These are phyloP conservation scores for Actinostola sp. DNA, from an alignment of 92 coral and sea anemone genomes.

Conservation along the genomic window DNA sequence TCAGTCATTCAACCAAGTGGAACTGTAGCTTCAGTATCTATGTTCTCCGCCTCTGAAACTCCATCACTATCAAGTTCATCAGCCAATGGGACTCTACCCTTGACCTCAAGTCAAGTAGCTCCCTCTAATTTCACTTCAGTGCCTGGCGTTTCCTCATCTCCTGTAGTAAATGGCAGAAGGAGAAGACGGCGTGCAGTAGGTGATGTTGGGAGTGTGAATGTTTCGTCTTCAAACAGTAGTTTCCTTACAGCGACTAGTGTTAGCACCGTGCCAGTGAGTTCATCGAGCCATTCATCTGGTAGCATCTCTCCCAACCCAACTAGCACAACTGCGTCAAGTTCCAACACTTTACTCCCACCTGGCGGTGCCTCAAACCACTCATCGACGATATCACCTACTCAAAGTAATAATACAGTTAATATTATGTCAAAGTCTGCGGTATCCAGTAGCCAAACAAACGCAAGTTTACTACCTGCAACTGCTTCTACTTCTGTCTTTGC, in stretches of 20 bases:
- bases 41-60: not conserved
- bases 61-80: not conserved
- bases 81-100: not conserved
- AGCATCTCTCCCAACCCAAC: not conserved
- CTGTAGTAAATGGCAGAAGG: not conserved
- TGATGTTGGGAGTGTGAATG: not conserved
- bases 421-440: not conserved
- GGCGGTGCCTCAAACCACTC: not conserved
- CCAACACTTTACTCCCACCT: not conserved
- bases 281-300: not conserved
- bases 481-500: not conserved
- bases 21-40: not conserved
- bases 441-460: not conserved
- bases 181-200: constrained; percentile 9
- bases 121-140: not conserved
- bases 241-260: no score
- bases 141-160: not conserved
- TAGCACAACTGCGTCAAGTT: not conserved
- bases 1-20: not conserved
- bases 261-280: no score
- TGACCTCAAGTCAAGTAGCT: not conserved
- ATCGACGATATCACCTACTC: not conserved
- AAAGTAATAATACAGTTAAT: not conserved
- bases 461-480: not conserved
- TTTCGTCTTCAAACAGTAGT: not conserved